These are phyloP conservation scores for Diceros bicornis DNA, from an alignment of 2,797 vertebrate species.

Conservation along the genomic window DNA sequence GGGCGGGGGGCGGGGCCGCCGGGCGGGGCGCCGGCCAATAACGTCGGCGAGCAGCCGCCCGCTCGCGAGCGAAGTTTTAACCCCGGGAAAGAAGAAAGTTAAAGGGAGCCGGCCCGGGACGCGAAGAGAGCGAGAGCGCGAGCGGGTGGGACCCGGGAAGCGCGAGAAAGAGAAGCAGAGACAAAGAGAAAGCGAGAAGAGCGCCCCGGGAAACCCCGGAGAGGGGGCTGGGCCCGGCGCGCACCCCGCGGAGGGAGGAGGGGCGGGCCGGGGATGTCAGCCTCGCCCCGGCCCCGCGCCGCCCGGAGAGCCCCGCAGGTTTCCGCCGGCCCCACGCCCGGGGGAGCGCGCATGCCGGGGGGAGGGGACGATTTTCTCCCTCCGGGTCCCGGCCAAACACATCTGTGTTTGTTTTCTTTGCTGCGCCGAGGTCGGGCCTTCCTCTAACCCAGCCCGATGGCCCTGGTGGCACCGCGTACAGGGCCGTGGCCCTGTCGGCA, in stretches of 20 bases:
- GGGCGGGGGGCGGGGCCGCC: conserved; percentile 79
- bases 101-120: conserved; percentile 59
- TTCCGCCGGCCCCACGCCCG: not conserved
- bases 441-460: conserved; percentile 57
- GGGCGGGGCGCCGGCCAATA: conserved; percentile 85
- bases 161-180: conserved; percentile 63
- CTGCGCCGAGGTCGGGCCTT: conserved; percentile 74
- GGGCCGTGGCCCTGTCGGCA: conserved; percentile 61
- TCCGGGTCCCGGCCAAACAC: conserved; percentile 63
- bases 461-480: conserved; percentile 59
- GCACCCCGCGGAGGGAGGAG: conserved; percentile 61
- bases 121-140: conserved; percentile 19
- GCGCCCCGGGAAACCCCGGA: conserved; percentile 79
- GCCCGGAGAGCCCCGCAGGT: not conserved
- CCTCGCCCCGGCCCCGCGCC: not conserved
- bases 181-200: conserved; percentile 80
- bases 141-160: conserved; percentile 65
- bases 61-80: conserved; percentile 70
- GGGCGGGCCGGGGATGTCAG: not conserved
- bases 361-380: not conserved
- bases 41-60: conserved; percentile 76
- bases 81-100: conserved; percentile 86
- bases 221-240: conserved; percentile 76
- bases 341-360: not conserved
- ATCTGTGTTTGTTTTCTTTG: conserved; percentile 84